Conservation (phyloP, 2,113 vertebrate genomes). For the Ciconia maguari region DNA sequence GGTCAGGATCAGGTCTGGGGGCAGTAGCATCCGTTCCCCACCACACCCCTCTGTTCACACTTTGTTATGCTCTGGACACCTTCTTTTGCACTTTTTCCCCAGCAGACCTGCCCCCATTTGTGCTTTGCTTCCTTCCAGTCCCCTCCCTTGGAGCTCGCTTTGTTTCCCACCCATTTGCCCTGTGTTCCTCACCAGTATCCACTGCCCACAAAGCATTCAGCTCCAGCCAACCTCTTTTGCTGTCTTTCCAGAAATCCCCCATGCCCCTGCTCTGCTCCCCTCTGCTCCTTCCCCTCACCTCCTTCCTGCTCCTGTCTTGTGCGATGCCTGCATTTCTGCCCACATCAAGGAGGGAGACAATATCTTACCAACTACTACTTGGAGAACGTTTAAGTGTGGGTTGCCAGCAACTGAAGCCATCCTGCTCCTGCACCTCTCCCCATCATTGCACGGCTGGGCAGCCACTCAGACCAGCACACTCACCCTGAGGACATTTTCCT, state of each 20-base stretch:
- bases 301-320: neutral
- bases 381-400: neutral
- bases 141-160: neutral
- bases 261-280: neutral
- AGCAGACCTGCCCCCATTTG: neutral
- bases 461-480: neutral
- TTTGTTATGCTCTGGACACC: neutral
- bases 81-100: neutral
- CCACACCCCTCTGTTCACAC: neutral
- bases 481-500: neutral
- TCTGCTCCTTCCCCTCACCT: neutral
- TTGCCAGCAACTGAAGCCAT: neutral
- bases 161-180: neutral
- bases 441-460: neutral
- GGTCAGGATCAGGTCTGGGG: neutral
- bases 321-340: rapidly evolving
- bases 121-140: neutral
- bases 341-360: neutral
- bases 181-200: neutral
- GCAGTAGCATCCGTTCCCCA: rapidly evolving
- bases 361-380: neutral
- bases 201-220: neutral
- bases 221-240: neutral
- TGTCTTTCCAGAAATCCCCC: neutral
- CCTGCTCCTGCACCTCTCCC: neutral